Evolutionary conservation across 2,888 invertebrate species (phyloP).

Genomic region (Plagiodera versicolora): DNA sequence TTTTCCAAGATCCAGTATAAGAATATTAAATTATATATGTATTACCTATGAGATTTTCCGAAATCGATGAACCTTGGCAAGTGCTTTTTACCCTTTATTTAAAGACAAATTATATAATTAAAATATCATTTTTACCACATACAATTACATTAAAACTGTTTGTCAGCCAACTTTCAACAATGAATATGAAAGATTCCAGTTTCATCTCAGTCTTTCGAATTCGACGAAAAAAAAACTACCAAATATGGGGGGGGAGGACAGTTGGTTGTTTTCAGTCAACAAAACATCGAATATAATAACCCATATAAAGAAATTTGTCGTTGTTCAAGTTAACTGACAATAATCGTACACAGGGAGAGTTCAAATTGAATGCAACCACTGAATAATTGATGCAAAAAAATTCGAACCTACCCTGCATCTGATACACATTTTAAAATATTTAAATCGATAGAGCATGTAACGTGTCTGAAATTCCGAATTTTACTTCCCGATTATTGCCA

Average conservation of each 20-base stretch:
- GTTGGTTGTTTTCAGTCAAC: no score
- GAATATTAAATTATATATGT: no score
- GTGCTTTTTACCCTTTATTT: slow-evolving; percentile 32
- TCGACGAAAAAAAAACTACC: no score
- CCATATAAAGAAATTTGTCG: not conserved
- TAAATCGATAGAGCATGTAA: not conserved
- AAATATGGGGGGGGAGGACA: no score
- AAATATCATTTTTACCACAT: slow-evolving; percentile 37
- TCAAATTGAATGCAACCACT: slow-evolving; percentile 19
- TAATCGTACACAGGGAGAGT: not conserved
- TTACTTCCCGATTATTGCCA: not conserved
- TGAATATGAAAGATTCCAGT: no score
- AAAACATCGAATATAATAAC: no score
- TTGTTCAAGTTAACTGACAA: not conserved
- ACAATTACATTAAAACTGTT: slow-evolving; percentile 34
- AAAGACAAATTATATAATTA: slow-evolving; percentile 33
- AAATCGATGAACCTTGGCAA: slow-evolving; percentile 38
- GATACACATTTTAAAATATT: not conserved
- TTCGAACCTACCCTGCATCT: not conserved
- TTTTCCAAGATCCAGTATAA: no score
- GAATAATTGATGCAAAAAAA: not conserved
- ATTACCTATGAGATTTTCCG: slow-evolving; percentile 26
- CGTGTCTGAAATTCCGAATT: not conserved
- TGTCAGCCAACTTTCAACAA: slow-evolving; percentile 32
- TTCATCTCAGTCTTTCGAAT: no score